A percentile compares a stretch with the other conserved stretches of the same genome.
Evolutionary conservation across 2,888 invertebrate genomes (phyloP).

Genomic region (Cataglyphis livida): DNA sequence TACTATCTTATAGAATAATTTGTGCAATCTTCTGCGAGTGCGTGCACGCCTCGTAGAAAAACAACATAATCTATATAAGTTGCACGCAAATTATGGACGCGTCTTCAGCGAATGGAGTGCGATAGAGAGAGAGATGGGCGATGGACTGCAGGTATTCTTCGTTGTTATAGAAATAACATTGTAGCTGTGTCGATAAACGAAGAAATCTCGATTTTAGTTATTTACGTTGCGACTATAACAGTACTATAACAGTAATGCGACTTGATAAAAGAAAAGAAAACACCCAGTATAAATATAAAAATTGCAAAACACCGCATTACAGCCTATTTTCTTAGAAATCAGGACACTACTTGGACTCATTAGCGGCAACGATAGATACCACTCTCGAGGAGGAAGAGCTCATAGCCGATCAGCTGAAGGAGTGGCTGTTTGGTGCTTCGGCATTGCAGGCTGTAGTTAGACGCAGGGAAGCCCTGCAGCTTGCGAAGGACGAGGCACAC

Average conservation of each 20-base stretch:
- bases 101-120: conserved; percentile 95
- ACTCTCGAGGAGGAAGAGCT: conserved; percentile 94
- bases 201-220: not conserved
- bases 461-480: conserved; percentile 91
- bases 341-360: conserved; percentile 89
- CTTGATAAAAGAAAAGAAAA: conserved; percentile 12
- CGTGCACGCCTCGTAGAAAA: conserved; percentile 91
- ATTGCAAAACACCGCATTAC: conserved; percentile 71
- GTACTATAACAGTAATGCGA: not conserved
- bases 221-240: not conserved
- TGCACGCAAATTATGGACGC: conserved; percentile 93
- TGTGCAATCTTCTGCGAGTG: conserved; percentile 84
- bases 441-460: conserved; percentile 91
- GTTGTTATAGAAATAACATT: not conserved
- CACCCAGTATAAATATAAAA: conserved; percentile 52
- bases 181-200: not conserved
- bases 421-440: conserved; percentile 92
- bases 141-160: conserved; percentile 88
- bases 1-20: conserved; percentile 81
- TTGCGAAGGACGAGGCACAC: conserved; percentile 90
- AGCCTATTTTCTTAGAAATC: conserved; percentile 85
- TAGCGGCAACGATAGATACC: conserved; percentile 91
- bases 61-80: conserved; percentile 91
- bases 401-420: conserved; percentile 93
- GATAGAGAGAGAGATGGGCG: conserved; percentile 93